Evolutionary conservation across 2,888 invertebrate species (phyloP), one percentile per base, ranked within the genome.

Genomic region (Lapara coniferarum): DNA sequence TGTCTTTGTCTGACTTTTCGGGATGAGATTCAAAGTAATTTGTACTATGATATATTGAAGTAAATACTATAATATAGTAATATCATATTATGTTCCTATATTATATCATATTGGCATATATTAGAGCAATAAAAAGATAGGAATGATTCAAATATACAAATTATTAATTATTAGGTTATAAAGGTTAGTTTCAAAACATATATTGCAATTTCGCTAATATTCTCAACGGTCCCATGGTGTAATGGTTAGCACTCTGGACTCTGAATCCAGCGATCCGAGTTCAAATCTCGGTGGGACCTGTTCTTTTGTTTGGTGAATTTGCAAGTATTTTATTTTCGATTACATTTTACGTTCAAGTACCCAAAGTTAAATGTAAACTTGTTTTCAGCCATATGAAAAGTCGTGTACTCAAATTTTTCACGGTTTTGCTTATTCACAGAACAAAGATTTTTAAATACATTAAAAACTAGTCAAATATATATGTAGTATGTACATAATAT

Each of bases 251-350:
- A 96, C 95, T 96, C 95, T 95, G 95, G 95, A 96, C 95, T 96
- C 94, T 95, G 95, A 96, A 96, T 96, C 95, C 95, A 95, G 95
- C 95, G 96, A 96, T 96, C 96, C 95, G 95, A 96, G 96, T 96
- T 96, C 96, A 95, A 96, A 95, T 96, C 96, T 96, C 96, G 95
- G 96, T 96, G 95, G 95, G 93, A 96, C 95, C 95, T 92, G 86
- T 49, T 1, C 25, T 63, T 67, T 70, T 44, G 44, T 44, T 44
- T 16, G 37, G 5, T 37, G 8, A 37, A 37, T 37, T 37, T 37
- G 55, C 10, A 25, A 13, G 25, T 6, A 2, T 55, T 19, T 19
- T 55, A 55, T 16, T 55, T 55, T 55, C 0, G 25, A 8, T 55
- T 3, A 10, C 4, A 19, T 19, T 55, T 55, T 53, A 13, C 3